A percentile compares a stretch with the other conserved stretches of the same genome.
These are phyloP conservation scores for Lissonota sp. DNA, from an alignment of 2,888 invertebrate species.

Conservation along the genomic window DNA sequence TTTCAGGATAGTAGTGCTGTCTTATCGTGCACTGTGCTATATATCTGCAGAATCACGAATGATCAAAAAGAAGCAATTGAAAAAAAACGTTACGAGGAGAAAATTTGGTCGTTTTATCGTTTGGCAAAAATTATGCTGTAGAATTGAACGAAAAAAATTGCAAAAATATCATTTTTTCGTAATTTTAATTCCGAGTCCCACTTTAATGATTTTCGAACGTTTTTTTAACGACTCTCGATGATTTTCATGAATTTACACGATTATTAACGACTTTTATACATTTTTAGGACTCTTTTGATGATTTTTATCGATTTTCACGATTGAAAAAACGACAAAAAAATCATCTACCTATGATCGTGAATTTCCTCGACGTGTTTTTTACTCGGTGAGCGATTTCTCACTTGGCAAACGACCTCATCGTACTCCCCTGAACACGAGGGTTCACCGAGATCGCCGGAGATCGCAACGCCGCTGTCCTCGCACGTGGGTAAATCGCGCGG, in stretches of 20 bases:
- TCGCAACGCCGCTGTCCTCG: conserved; percentile 79
- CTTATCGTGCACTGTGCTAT: conserved; percentile 82
- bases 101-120: neutral
- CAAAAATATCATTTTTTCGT: too few relatives aligned
- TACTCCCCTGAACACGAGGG: conserved; percentile 75
- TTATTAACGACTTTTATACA: too few relatives aligned
- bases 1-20: conserved; percentile 87
- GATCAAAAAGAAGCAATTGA: conserved; percentile 7
- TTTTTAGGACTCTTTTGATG: too few relatives aligned
- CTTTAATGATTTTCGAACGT: too few relatives aligned
- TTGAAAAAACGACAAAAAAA: too few relatives aligned
- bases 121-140: too few relatives aligned
- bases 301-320: too few relatives aligned
- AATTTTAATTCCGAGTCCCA: too few relatives aligned
- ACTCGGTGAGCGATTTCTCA: conserved; percentile 65
- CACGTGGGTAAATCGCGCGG: conserved; percentile 66
- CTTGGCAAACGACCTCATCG: conserved; percentile 72
- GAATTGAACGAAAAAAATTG: too few relatives aligned
- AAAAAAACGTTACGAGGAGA: neutral
- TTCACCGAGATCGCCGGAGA: conserved; percentile 79
- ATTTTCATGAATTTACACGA: too few relatives aligned
- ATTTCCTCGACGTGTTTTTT: conserved; percentile 69
- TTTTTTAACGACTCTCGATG: too few relatives aligned
- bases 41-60: conserved; percentile 65
- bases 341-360: conserved; percentile 73